phyloP scores from a whole-genome alignment of 2,888 invertebrate genomes.

The Notodromas monacha region DNA sequence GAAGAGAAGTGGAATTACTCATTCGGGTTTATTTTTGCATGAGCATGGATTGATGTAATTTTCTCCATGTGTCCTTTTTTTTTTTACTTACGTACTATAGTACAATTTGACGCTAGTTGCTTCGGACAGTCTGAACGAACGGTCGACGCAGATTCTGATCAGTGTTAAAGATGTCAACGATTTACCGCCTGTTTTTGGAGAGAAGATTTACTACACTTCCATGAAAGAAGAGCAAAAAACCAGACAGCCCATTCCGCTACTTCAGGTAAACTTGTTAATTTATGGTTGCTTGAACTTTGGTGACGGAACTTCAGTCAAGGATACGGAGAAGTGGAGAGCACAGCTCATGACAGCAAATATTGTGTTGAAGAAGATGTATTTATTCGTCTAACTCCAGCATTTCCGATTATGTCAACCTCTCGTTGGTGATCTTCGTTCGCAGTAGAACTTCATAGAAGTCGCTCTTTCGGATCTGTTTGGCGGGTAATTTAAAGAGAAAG shows the following conservation, averaged over 20 bases:
- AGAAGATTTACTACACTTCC: conserved; percentile 32
- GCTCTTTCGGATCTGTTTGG: too few relatives aligned
- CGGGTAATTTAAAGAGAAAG: too few relatives aligned
- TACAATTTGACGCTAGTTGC: conserved; percentile 61
- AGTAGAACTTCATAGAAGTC: too few relatives aligned
- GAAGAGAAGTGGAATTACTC: not conserved
- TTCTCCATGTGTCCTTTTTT: conserved; percentile 13
- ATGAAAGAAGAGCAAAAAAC: conserved; percentile 37
- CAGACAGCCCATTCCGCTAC: conserved; percentile 21
- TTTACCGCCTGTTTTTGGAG: conserved; percentile 44
- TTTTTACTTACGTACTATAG: conserved; percentile 19
- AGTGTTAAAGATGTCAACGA: conserved; percentile 52
- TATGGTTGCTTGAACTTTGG: conserved; percentile 6
- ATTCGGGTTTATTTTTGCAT: conserved; percentile 6
- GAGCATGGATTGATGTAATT: conserved; percentile 13
- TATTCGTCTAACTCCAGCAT: too few relatives aligned
- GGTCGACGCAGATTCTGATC: conserved; percentile 45
- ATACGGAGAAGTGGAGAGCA: too few relatives aligned
- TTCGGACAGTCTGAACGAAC: conserved; percentile 62
- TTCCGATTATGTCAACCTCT: too few relatives aligned
- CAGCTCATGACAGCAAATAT: too few relatives aligned
- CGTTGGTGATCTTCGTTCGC: too few relatives aligned
- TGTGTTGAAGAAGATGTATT: too few relatives aligned
- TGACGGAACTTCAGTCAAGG: too few relatives aligned
- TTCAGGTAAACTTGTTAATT: conserved; percentile 13